Percentiles rank a stretch among this genome's conserved stretches.
Conservation (phyloP, 2,797 vertebrate genomes). For the Poecilia wingei region DNA sequence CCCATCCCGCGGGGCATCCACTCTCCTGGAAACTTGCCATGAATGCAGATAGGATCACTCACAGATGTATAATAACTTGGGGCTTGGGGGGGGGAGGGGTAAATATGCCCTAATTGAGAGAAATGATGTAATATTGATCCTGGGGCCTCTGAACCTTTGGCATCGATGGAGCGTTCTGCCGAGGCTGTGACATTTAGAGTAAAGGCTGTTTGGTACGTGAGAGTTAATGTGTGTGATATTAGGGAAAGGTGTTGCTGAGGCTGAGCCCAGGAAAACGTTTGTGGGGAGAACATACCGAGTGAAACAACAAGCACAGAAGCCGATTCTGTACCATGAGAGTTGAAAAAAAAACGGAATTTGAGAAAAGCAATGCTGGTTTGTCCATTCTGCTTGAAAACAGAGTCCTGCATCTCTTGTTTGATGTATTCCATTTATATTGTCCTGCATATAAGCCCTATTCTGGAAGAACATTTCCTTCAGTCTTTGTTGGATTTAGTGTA, state of each 20-base stretch:
- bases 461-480: not conserved
- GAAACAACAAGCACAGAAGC: slow-evolving; percentile 7
- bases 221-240: slow-evolving; percentile 24
- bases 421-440: not conserved
- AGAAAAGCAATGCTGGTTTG: not conserved
- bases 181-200: slow-evolving; percentile 76
- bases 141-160: slow-evolving; percentile 65
- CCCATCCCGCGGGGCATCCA: slow-evolving; percentile 33
- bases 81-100: slow-evolving; percentile 45
- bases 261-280: slow-evolving; percentile 13
- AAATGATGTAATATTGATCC: slow-evolving; percentile 77
- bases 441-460: not conserved
- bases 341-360: not conserved
- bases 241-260: slow-evolving; percentile 29
- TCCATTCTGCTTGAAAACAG: not conserved
- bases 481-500: not conserved
- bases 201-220: slow-evolving; percentile 41
- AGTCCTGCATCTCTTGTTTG: not conserved
- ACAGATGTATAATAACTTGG: slow-evolving; percentile 65
- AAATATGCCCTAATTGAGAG: slow-evolving; percentile 79
- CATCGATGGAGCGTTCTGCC: slow-evolving; percentile 50
- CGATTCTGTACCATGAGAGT: not conserved
- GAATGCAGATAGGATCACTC: slow-evolving; percentile 74
- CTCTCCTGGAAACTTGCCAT: slow-evolving; percentile 55
- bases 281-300: slow-evolving; percentile 14